Evolutionary conservation across 2,797 vertebrate genomes (phyloP), one percentile per base, ranked within the genome.

Genomic region (Falco concolor): DNA sequence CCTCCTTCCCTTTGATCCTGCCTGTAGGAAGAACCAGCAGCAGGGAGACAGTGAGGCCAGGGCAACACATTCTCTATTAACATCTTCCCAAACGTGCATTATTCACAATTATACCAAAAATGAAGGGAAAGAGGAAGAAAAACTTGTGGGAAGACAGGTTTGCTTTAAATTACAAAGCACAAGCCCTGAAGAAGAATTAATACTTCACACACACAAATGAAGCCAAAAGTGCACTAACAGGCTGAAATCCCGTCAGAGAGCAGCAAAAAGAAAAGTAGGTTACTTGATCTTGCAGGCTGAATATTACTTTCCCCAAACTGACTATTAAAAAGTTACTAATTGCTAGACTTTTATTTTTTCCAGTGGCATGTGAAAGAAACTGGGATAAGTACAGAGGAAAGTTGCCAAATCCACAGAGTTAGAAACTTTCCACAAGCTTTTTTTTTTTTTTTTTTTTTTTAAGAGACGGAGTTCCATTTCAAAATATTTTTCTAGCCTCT

Each of bases 401-500:
- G 70, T 8, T 95, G 87, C 89, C 91, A 95, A 96, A 95, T 56
- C 52, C 65, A 77, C 64, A 73, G 65, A 42, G 69, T 73, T 38
- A 73, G 77, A 91, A 96, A 93, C 44, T 93, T 96, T 93, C 91
- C 89, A 86, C 54, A 19, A 10, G 23, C 8, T 52, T 84, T 45
- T 67, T 65, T 54, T 27, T n/a, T 27, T 54, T 27, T n/a, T 27
- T n/a, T n/a, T 52, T 40, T 45, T 85, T 42, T 52, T 68, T 4
- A 75, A 86, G 50, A 86, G 40, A 57, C 0, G 0, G 60, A 56
- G 57, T 86, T 96, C 86, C 4, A 23, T 89, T 92, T 94, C 56
- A 90, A 96, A 96, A 95, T 88, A 88, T 84, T 93, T 93, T 96
- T 95, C 76, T 90, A 89, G 85, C 23, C 69, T 94, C 79, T 94